Conservation (phyloP, 2,113 vertebrate species). For the Dascyllus trimaculatus region DNA sequence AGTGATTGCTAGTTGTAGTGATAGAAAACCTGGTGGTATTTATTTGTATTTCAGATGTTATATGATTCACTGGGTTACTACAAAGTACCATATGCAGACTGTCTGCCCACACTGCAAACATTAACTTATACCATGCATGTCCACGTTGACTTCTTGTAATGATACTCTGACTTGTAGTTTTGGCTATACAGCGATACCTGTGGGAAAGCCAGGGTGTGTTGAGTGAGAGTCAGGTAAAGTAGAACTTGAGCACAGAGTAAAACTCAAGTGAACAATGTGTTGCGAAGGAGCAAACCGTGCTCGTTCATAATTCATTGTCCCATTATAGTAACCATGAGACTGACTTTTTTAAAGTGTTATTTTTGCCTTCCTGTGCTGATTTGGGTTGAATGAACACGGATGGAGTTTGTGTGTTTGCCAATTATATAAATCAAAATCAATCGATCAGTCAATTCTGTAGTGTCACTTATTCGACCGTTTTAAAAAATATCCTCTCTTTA, state of each 20-base stretch:
- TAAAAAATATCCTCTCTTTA: neutral
- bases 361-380: neutral
- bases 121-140: too few relatives aligned
- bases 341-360: neutral
- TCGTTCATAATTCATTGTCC: too few relatives aligned
- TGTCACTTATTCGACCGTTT: neutral
- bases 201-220: neutral
- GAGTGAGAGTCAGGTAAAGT: neutral
- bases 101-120: too few relatives aligned
- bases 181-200: too few relatives aligned
- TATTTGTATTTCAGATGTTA: too few relatives aligned
- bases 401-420: slow-evolving; percentile 21
- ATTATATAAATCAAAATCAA: neutral
- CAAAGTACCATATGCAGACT: too few relatives aligned
- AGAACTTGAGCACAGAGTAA: neutral
- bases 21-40: too few relatives aligned
- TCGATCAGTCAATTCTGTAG: slow-evolving; percentile 16
- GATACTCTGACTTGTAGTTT: too few relatives aligned
- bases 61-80: too few relatives aligned
- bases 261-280: neutral
- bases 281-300: too few relatives aligned
- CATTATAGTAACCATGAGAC: neutral
- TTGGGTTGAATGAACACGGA: slow-evolving; percentile 16
- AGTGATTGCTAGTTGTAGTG: too few relatives aligned
- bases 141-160: too few relatives aligned